Conservation (phyloP, 2,797 vertebrate genomes). For the Pseudochaenichthys georgianus region DNA sequence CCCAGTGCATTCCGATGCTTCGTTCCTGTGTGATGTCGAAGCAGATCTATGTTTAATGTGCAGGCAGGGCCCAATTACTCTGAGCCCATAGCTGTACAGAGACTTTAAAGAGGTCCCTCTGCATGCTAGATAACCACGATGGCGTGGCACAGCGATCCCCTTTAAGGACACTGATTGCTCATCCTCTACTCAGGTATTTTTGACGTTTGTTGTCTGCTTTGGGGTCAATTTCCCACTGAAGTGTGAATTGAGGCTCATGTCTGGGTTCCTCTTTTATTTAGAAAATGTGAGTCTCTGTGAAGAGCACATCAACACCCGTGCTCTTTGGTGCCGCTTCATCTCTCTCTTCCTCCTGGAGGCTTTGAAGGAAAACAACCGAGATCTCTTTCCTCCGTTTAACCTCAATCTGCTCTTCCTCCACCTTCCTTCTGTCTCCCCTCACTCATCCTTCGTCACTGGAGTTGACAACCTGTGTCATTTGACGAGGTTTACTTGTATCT, state of each 20-base stretch:
- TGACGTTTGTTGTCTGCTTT: slow-evolving; percentile 37
- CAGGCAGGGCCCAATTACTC: slow-evolving; percentile 66
- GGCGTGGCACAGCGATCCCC: slow-evolving; percentile 18
- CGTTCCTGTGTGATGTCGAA: slow-evolving; percentile 66
- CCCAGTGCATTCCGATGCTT: slow-evolving; percentile 41
- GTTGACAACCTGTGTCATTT: slow-evolving; percentile 67
- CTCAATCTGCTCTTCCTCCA: slow-evolving; percentile 56
- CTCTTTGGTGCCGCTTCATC: slow-evolving; percentile 41
- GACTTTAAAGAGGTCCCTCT: slow-evolving; percentile 41
- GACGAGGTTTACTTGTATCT: slow-evolving; percentile 46
- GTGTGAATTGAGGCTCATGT: slow-evolving; percentile 31
- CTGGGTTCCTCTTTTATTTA: slow-evolving; percentile 21
- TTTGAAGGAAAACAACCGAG: slow-evolving; percentile 66
- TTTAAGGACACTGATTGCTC: slow-evolving; percentile 51
- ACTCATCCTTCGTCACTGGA: slow-evolving; percentile 55
- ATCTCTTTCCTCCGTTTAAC: slow-evolving; percentile 65
- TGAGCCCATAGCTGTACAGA: slow-evolving; percentile 46
- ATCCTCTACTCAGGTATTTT: background rate
- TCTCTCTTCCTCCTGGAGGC: slow-evolving; percentile 41
- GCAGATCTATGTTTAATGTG: slow-evolving; percentile 66
- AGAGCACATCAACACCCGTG: slow-evolving; percentile 27
- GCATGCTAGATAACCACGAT: slow-evolving; percentile 31
- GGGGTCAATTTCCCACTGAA: slow-evolving; percentile 9
- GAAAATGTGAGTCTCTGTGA: slow-evolving; percentile 31
- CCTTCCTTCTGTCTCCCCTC: slow-evolving; percentile 59